These are phyloP conservation scores for Cepphus grylle DNA, from an alignment of 2,113 vertebrate genomes.

Conservation along the genomic window DNA sequence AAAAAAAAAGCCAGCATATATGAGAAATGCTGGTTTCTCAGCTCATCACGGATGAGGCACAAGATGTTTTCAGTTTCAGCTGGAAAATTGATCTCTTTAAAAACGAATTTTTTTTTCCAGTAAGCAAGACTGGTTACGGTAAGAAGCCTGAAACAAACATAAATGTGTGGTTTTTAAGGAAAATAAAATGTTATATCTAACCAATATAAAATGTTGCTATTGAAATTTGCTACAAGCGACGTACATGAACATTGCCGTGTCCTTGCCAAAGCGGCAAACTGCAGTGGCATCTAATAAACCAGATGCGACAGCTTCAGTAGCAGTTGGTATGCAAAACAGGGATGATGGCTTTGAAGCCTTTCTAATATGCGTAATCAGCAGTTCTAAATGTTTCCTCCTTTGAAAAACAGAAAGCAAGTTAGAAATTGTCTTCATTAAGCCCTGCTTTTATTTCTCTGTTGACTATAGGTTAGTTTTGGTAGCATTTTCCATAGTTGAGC, in stretches of 20 bases:
- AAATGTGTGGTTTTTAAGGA: slow-evolving; percentile 67
- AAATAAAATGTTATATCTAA: slow-evolving; percentile 56
- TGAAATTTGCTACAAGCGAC: slow-evolving; percentile 47
- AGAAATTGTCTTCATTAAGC: slow-evolving; percentile 16
- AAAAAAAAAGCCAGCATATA: not conserved
- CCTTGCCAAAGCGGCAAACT: not conserved
- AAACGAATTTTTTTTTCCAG: slow-evolving; percentile 70
- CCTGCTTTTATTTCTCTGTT: not conserved
- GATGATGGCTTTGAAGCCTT: not conserved
- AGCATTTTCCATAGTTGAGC: not conserved
- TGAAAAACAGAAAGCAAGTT: slow-evolving; percentile 53
- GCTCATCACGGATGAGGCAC: slow-evolving; percentile 66
- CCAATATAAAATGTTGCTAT: slow-evolving; percentile 53
- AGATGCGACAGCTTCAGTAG: not conserved
- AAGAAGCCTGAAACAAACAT: slow-evolving; percentile 60
- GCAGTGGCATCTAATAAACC: not conserved
- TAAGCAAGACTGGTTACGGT: slow-evolving; percentile 75
- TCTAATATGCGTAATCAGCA: slow-evolving; percentile 7
- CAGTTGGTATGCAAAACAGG: slow-evolving; percentile 38
- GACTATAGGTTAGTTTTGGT: not conserved
- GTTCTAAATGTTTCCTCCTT: not conserved
- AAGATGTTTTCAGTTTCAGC: slow-evolving; percentile 78
- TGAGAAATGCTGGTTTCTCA: slow-evolving; percentile 76
- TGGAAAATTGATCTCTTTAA: slow-evolving; percentile 77
- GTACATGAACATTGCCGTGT: not conserved